Base-by-base conservation (phyloP, 1,140 invertebrate genomes). In the Marisa cornuarietis region DNA sequence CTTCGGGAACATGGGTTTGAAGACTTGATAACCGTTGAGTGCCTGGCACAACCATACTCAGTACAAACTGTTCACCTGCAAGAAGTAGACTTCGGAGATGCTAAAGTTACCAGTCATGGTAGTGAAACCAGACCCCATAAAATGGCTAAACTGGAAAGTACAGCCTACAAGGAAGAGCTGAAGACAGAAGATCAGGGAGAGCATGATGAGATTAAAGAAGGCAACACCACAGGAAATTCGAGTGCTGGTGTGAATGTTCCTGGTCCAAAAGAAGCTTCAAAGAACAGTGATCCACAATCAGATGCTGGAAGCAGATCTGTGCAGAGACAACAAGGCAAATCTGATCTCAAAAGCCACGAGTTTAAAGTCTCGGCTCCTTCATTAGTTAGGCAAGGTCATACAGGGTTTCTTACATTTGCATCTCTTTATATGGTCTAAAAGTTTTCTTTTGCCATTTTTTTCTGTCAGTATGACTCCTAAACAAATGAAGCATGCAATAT, bases 321-420 rank as follows among this genome's bases (percentile, higher is more conserved):
- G 20, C 52, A 81, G 83, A 84, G 78, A 72, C 82, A 26, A 84
- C 83, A 51, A 81, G 84, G 2, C 24, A 82, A 71, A 52, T 84
- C 83, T 71, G 79, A 77, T 72, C 71, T 71, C 22, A 74, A 82
- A 20, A 83, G 58, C 63, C 86, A 85, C 68, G 83, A 74, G 24
- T 94, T 95, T 84, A 90, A 94, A 65, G 94, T 95, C 61, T 94
- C 94, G 0, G 90, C 94, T 11, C 94, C 95, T 81, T 94, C 95
- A 49, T 83, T 92, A 79, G 93, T 93, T 80, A 93, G 94, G 88
- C 94, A 96, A 18, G 97, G 97, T 0, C 97, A 99, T 91, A 98
- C 97, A 51, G 97, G 97, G 14, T 99, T 96, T 92, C 92, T 99
- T 61, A 98, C 97, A 42, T 96, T 98, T 90, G 97, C 96, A 10